These are phyloP conservation scores for Osmoderma eremita DNA, from an alignment of 2,888 invertebrate species.

Conservation along the genomic window DNA sequence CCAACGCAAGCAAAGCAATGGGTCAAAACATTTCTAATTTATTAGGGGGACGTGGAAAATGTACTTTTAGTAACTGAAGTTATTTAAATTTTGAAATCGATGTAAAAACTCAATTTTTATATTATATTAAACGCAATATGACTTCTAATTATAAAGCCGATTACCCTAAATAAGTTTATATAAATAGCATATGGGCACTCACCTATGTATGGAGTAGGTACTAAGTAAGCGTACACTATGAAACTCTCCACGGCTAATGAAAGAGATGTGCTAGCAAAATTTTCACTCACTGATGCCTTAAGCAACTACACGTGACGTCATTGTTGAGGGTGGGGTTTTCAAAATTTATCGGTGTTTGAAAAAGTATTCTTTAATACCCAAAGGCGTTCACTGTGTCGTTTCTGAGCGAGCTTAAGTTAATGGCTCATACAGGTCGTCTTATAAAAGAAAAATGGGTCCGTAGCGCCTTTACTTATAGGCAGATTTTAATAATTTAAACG, in stretches of 20 bases:
- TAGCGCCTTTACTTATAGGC: no score
- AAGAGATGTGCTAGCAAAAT: slow-evolving; percentile 36
- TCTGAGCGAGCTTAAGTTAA: not conserved
- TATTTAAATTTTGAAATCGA: no score
- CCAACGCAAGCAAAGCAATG: no score
- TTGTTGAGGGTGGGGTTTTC: slow-evolving; percentile 36
- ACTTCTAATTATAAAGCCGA: slow-evolving; percentile 22
- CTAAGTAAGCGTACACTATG: slow-evolving; percentile 28
- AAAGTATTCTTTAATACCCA: slow-evolving; percentile 1
- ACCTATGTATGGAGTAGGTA: slow-evolving; percentile 30
- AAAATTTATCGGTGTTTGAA: slow-evolving; percentile 22
- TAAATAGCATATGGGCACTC: slow-evolving; percentile 38
- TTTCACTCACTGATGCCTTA: slow-evolving; percentile 34
- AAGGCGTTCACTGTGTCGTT: not conserved
- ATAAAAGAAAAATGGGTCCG: no score
- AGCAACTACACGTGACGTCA: slow-evolving; percentile 31
- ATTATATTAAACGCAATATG: not conserved
- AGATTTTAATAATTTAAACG: no score
- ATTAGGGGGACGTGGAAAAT: not conserved
- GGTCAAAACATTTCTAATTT: no score
- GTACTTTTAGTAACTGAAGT: not conserved
- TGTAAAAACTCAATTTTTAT: not conserved
- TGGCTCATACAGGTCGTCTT: not conserved
- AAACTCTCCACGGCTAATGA: slow-evolving; percentile 35
- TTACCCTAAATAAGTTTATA: slow-evolving; percentile 4